These are phyloP conservation scores for Myotis brandtii DNA, from an alignment of 2,113 vertebrate species.

Conservation along the genomic window DNA sequence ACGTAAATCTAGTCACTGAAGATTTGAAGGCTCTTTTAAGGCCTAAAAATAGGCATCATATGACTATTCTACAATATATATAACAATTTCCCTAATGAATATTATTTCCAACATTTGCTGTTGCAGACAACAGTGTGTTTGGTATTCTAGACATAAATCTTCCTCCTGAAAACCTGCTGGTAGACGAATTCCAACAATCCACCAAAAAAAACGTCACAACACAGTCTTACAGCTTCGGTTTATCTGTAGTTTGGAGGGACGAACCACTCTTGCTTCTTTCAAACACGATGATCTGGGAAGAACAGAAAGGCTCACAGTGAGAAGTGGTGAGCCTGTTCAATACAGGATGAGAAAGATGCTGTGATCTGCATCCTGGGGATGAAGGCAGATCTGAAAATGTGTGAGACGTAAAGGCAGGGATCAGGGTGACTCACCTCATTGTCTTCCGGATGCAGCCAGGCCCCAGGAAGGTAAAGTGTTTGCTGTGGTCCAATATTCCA, in stretches of 20 bases:
- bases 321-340: not conserved
- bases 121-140: not conserved
- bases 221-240: conserved; percentile 69
- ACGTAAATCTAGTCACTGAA: not conserved
- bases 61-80: not conserved
- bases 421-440: conserved; percentile 89
- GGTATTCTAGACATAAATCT: not conserved
- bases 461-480: conserved; percentile 93
- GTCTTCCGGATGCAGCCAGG: conserved; percentile 90
- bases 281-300: conserved; percentile 91
- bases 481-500: conserved; percentile 94
- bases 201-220: not conserved
- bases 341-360: not conserved
- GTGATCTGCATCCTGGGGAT: not conserved
- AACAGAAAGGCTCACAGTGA: not conserved
- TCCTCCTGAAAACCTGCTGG: not conserved
- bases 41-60: not conserved
- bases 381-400: not conserved
- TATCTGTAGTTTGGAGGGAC: conserved; percentile 88
- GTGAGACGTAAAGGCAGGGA: not conserved
- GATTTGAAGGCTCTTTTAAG: not conserved
- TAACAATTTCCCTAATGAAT: not conserved
- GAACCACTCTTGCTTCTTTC: conserved; percentile 90
- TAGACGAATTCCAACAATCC: not conserved
- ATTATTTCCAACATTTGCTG: not conserved